phyloP scores from a whole-genome alignment of 2,888 invertebrate genomes.

The Antheraea yamamai region DNA sequence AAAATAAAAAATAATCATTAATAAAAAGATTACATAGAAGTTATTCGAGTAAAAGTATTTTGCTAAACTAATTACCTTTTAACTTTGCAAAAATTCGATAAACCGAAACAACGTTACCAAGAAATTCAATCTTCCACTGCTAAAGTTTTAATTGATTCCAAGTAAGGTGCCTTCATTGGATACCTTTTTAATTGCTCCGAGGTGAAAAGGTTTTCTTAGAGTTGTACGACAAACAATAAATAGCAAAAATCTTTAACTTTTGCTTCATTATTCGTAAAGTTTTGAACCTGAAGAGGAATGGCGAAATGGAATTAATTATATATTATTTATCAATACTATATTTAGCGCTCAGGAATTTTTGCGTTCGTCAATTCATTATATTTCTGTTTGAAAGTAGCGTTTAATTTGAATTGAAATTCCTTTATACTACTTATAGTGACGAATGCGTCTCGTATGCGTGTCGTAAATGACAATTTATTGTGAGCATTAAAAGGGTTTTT shows the following conservation, averaged over 20 bases:
- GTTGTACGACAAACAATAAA: conserved; percentile 5
- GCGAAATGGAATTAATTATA: background rate
- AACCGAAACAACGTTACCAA: conserved; percentile 25
- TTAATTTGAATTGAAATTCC: no score
- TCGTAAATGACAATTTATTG: no score
- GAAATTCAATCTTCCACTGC: conserved; percentile 38
- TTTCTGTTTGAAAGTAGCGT: no score
- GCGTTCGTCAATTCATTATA: no score
- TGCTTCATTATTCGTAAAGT: background rate
- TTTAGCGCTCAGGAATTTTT: no score
- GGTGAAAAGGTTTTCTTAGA: conserved; percentile 31
- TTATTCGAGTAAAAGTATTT: background rate
- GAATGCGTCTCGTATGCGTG: no score
- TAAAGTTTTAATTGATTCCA: conserved; percentile 66
- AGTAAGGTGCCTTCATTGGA: conserved; percentile 43
- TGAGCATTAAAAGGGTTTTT: no score
- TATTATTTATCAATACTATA: background rate
- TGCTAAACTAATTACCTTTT: conserved; percentile 2
- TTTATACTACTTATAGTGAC: no score
- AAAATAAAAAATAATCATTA: background rate
- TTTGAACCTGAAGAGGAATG: background rate
- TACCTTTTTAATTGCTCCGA: conserved; percentile 57
- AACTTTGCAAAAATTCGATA: conserved; percentile 29
- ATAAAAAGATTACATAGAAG: background rate
- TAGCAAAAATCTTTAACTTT: background rate